Percentiles rank a stretch among this genome's conserved stretches.
phyloP scores from a whole-genome alignment of 2,797 vertebrate species.

The Malacoraja senta region DNA sequence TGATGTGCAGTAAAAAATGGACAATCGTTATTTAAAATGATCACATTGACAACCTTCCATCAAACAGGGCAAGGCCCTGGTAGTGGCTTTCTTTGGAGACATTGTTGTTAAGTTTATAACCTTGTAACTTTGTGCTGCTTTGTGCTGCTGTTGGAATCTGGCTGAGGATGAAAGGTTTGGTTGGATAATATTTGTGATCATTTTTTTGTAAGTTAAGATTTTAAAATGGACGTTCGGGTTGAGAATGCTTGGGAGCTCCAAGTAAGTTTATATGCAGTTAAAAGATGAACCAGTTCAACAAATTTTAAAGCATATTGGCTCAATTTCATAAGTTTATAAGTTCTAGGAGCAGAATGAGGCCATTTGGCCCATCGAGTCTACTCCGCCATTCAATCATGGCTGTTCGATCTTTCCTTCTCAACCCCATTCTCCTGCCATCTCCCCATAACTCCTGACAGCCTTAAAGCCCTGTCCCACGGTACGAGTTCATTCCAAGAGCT shows the following conservation, averaged over 20 bases:
- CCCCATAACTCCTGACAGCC: too few species aligned
- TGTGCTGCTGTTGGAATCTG: too few species aligned
- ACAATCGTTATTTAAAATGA: too few species aligned
- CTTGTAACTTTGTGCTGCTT: too few species aligned
- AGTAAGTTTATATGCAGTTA: not conserved
- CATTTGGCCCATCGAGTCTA: too few species aligned
- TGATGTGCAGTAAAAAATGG: not conserved
- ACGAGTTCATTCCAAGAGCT: too few species aligned
- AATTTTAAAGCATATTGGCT: not conserved
- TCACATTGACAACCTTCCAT: not conserved
- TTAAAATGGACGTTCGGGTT: not conserved
- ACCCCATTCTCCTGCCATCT: too few species aligned
- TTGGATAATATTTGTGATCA: not conserved
- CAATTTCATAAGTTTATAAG: not conserved
- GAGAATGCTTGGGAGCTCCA: not conserved
- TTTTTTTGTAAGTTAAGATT: not conserved
- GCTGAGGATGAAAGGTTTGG: not conserved
- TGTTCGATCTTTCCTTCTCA: too few species aligned
- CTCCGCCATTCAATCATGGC: too few species aligned
- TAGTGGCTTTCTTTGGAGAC: not conserved
- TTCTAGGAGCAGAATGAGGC: too few species aligned
- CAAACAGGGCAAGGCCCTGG: not conserved
- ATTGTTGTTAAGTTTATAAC: not conserved
- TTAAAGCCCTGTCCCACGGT: too few species aligned
- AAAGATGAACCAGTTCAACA: not conserved